Conservation (phyloP, 2,113 vertebrate species). For the Cyrtonyx montezumae region DNA sequence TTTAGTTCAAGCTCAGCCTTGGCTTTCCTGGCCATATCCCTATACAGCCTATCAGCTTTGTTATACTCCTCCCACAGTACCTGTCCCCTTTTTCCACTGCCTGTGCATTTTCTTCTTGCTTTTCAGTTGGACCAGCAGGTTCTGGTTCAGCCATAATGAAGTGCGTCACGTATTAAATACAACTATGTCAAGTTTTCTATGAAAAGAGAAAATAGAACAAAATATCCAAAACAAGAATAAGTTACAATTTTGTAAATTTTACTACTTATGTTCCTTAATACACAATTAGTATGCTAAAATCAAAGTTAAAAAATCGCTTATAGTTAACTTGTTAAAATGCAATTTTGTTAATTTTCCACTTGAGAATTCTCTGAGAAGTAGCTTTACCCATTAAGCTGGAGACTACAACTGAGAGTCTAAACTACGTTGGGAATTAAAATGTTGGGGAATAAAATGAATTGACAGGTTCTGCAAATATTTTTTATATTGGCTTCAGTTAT, state of each 20-base stretch:
- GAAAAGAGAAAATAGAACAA: neutral
- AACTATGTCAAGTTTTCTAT: neutral
- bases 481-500: neutral
- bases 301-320: neutral
- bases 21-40: no score
- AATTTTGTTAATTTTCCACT: neutral
- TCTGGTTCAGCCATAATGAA: neutral
- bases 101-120: no score
- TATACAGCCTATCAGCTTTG: no score
- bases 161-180: neutral
- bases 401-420: neutral
- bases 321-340: neutral
- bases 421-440: neutral
- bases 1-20: no score
- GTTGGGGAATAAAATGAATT: neutral
- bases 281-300: neutral
- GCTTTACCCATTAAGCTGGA: neutral
- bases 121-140: no score
- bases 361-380: neutral
- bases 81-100: no score
- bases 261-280: neutral
- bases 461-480: neutral
- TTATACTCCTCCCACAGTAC: no score
- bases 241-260: neutral
- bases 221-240: neutral